Conservation (phyloP, 2,888 invertebrate genomes). For the Periphyllus acericola region DNA sequence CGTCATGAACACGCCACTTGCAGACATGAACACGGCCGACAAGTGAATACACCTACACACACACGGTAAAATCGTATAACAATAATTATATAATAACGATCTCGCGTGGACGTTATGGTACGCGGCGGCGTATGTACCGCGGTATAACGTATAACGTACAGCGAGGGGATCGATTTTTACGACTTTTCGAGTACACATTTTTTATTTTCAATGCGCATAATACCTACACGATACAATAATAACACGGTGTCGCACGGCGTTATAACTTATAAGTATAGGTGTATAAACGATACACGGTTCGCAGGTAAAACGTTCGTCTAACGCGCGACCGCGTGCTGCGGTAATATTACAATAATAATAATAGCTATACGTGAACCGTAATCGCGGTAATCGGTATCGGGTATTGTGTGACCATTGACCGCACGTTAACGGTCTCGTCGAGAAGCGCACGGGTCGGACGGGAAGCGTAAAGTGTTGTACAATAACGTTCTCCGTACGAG, state of each 20-base stretch:
- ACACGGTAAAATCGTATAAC: background rate
- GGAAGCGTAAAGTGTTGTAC: too few relatives aligned
- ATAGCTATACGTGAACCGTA: too few relatives aligned
- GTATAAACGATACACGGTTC: background rate
- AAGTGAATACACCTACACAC: slow-evolving; percentile 40
- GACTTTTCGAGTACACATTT: background rate
- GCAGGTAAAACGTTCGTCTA: background rate
- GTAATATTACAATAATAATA: background rate
- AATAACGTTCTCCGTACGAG: too few relatives aligned
- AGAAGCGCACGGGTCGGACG: too few relatives aligned
- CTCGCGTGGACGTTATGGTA: background rate
- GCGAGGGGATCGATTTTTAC: background rate
- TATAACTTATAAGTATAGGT: background rate
- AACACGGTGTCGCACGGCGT: background rate
- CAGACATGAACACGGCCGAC: slow-evolving; percentile 10
- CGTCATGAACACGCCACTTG: slow-evolving; percentile 29
- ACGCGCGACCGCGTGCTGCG: background rate
- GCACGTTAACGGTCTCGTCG: too few relatives aligned
- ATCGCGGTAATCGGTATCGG: too few relatives aligned
- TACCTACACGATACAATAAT: background rate
- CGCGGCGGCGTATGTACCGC: background rate
- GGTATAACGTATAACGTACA: background rate
- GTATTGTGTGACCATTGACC: too few relatives aligned
- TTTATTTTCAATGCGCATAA: too few relatives aligned
- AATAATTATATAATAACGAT: background rate